Percentiles rank a stretch among this genome's conserved stretches.
Conservation (phyloP, 1,140 invertebrate species). For the Monomorium pharaonis region DNA sequence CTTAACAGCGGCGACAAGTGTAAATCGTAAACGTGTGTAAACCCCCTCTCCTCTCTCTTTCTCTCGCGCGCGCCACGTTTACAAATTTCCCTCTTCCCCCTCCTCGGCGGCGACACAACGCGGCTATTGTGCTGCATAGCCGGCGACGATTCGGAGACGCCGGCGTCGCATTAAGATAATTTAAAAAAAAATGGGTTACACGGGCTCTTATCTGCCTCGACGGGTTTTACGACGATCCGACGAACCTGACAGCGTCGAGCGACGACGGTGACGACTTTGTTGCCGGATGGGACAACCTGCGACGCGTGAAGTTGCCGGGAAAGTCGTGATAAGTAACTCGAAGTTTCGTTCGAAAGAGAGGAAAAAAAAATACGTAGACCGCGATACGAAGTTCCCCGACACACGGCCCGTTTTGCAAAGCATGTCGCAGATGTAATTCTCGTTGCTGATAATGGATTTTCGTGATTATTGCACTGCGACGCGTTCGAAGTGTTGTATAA, state of each 20-base stretch:
- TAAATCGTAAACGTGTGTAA: slow-evolving; percentile 32
- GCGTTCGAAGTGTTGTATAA: not conserved
- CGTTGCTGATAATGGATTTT: not conserved
- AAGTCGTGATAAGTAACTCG: not conserved
- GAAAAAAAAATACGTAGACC: not conserved
- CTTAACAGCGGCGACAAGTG: not conserved
- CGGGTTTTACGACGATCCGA: not conserved
- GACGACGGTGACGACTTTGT: slow-evolving; percentile 11
- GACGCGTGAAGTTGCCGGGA: slow-evolving; percentile 1
- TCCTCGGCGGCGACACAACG: slow-evolving; percentile 41
- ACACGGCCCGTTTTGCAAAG: not conserved
- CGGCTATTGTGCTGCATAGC: slow-evolving; percentile 51
- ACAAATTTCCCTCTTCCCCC: slow-evolving; percentile 21
- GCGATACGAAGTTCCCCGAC: not conserved
- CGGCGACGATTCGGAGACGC: slow-evolving; percentile 7
- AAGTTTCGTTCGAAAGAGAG: slow-evolving; percentile 9
- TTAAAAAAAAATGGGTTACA: slow-evolving; percentile 62
- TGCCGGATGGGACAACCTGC: not conserved
- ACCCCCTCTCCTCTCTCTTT: no score
- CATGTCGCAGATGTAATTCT: not conserved
- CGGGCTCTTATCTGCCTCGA: slow-evolving; percentile 51
- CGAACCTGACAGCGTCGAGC: not conserved
- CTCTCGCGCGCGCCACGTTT: slow-evolving; percentile 4
- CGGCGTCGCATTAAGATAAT: slow-evolving; percentile 62
- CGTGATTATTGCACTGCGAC: not conserved